phyloP scores from a whole-genome alignment of 2,113 vertebrate species.

The Echinops telfairi region DNA sequence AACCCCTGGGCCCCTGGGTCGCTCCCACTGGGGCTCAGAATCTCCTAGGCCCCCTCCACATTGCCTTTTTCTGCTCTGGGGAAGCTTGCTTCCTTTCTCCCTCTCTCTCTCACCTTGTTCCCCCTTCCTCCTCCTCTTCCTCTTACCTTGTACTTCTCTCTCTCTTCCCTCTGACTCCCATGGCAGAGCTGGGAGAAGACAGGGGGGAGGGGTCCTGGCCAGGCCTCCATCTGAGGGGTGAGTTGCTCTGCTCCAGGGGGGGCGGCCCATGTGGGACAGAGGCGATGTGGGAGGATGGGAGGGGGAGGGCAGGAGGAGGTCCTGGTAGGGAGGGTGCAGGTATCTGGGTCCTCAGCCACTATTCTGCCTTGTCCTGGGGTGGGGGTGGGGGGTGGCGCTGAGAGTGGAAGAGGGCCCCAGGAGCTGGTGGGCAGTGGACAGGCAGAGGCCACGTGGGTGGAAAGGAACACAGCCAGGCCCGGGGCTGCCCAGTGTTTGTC shows the following conservation, averaged over 20 bases:
- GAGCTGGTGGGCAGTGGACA: background rate
- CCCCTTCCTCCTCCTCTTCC: fast-evolving
- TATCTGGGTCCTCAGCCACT: background rate
- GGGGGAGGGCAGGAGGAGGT: background rate
- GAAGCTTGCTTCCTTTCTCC: background rate
- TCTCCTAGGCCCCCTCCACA: no score
- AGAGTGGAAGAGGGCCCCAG: background rate
- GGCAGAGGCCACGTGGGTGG: background rate
- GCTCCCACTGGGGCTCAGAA: no score
- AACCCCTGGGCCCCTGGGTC: no score
- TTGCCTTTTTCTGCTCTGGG: fast-evolving
- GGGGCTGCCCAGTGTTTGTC: no score
- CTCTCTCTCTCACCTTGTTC: background rate
- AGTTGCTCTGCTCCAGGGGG: no score
- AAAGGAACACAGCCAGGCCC: background rate
- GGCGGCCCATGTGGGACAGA: background rate
- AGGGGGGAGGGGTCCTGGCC: background rate
- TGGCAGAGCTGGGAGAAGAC: background rate
- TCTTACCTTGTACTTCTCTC: background rate
- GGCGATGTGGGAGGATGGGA: no score
- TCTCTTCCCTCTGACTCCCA: background rate
- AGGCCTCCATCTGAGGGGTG: no score
- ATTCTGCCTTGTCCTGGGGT: background rate
- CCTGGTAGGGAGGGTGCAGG: background rate
- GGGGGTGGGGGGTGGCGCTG: background rate